Evolutionary conservation across 2,888 invertebrate species (phyloP), one percentile per base, ranked within the genome.

Genomic region (Philereme transversata): DNA sequence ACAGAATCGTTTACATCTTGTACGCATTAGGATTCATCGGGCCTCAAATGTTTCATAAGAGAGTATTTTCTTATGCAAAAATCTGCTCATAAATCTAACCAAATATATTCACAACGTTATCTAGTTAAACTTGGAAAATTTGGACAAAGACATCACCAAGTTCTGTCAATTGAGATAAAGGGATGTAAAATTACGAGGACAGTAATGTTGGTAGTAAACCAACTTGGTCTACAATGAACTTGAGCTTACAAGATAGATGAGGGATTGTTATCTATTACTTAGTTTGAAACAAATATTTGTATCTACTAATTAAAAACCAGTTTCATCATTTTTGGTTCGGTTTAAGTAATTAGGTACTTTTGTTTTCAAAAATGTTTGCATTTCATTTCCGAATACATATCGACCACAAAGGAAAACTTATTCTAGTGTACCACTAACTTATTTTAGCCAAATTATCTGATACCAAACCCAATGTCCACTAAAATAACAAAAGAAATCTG

Each of bases 121-220:
- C 83, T 74, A 72, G 60, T 65, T 65, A 62, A 79, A 85, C 77
- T 81, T 79, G 65, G 69, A 67, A 66, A 77, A 77, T 77, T 78
- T 69, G 75, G 73, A 76, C 79, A 78, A 87, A 87, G 87, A 83
- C 87, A 86, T 84, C 84, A 81, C 77, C 78, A 86, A 87, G 81
- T 88, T 84, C 81, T 82, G 83, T 79, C 83, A 80, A 84, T 86
- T 81, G 79, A 86, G 87, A 87, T 88, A 89, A 87, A 87, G 87
- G 84, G 85, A 87, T 81, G 83, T 86, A 83, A 88, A 87, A 87
- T 88, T 85, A 87, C 83, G 83, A 83, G 79, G 79, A 81, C 83
- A 83, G 82, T 86, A 80, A 87, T 81, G 81, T 77, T 73, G 77
- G 80, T 72, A 77, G 78, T 83, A 84, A 85, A 86, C 77, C 80